Evolutionary conservation across 2,888 invertebrate genomes (phyloP).

Genomic region (Sialis lutaria): DNA sequence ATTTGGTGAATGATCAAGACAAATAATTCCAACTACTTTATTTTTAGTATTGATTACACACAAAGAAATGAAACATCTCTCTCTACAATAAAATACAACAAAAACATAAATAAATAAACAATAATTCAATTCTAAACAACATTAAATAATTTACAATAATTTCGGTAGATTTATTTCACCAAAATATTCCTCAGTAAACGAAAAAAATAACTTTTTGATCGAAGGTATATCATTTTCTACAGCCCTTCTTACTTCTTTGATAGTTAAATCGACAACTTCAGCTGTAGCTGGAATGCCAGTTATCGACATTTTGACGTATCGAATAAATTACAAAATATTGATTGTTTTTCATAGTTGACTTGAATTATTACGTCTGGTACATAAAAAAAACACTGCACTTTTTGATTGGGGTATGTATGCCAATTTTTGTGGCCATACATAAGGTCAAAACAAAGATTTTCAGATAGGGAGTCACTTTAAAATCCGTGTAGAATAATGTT

Average conservation of each 20-base stretch:
- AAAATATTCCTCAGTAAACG: conserved; percentile 17
- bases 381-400: too few species aligned
- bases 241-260: conserved; percentile 9
- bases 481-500: too few species aligned
- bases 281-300: not conserved
- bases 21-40: conserved; percentile 19
- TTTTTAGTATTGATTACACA: conserved; percentile 15
- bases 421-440: too few species aligned
- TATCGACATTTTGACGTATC: not conserved
- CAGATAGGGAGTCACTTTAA: too few species aligned
- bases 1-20: conserved; percentile 31
- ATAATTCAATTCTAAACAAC: too few species aligned
- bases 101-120: too few species aligned
- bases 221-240: conserved; percentile 15
- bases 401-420: too few species aligned
- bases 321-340: not conserved
- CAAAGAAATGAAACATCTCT: conserved; percentile 29
- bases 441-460: too few species aligned
- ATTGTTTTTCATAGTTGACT: not conserved
- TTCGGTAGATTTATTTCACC: conserved; percentile 17
- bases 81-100: conserved; percentile 21
- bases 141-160: conserved; percentile 15
- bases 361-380: too few species aligned
- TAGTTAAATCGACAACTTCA: not conserved
- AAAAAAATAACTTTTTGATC: conserved; percentile 14